Evolutionary conservation across 2,113 vertebrate genomes (phyloP).

Genomic region (Dinomys branickii): DNA sequence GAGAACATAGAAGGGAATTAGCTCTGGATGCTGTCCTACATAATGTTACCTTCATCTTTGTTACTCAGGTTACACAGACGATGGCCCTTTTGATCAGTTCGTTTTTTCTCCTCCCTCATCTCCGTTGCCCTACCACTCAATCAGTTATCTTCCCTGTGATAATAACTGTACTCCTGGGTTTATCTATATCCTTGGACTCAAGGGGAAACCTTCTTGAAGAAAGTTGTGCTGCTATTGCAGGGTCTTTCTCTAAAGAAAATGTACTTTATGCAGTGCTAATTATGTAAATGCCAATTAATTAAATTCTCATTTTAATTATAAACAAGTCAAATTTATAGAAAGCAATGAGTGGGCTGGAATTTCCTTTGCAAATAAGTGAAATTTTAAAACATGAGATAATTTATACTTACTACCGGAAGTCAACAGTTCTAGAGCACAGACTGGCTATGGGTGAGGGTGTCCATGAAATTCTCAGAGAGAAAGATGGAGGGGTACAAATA

Average conservation of each 20-base stretch:
- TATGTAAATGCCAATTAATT: not conserved
- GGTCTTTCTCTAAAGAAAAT: not conserved
- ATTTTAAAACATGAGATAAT: not conserved
- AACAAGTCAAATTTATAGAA: slow-evolving; percentile 49
- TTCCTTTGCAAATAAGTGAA: slow-evolving; percentile 21
- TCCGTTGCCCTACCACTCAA: too few species aligned
- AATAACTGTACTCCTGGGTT: too few species aligned
- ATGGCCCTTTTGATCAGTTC: too few species aligned
- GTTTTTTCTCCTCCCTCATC: too few species aligned
- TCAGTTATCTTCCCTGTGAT: too few species aligned
- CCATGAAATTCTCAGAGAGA: slow-evolving; percentile 42
- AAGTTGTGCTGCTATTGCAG: not conserved
- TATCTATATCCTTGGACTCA: too few species aligned
- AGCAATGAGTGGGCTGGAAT: not conserved
- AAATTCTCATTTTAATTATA: slow-evolving; percentile 53
- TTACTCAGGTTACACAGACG: too few species aligned
- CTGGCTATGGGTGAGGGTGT: slow-evolving; percentile 18
- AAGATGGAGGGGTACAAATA: not conserved
- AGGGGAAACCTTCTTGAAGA: slow-evolving; percentile 56
- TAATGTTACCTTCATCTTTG: too few species aligned
- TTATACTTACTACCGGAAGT: not conserved
- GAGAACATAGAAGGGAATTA: too few species aligned
- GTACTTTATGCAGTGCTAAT: not conserved
- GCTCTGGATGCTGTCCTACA: too few species aligned
- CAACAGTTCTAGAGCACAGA: slow-evolving; percentile 46